phyloP scores from a whole-genome alignment of 2,113 vertebrate genomes.

The Anhinga anhinga region DNA sequence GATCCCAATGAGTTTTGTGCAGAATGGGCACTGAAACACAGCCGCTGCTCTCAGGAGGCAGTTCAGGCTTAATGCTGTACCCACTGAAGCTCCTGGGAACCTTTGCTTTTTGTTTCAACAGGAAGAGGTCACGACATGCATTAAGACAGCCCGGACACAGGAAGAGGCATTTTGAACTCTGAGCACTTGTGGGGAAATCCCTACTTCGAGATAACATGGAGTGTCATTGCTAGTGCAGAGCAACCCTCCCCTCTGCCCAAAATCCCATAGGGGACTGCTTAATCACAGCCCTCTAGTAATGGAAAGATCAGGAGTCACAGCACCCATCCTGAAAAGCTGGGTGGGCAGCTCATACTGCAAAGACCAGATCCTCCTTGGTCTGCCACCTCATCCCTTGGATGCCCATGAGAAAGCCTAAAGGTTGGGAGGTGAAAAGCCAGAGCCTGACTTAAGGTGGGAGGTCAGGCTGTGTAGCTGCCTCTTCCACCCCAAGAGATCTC shows the following conservation, averaged over 20 bases:
- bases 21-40: neutral
- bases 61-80: neutral
- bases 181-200: neutral
- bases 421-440: neutral
- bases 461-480: rapidly evolving
- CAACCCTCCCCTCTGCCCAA: neutral
- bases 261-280: neutral
- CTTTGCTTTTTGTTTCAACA: neutral
- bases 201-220: rapidly evolving
- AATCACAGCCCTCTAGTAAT: neutral
- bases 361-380: neutral
- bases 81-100: neutral
- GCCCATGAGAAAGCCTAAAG: neutral
- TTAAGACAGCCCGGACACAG: neutral
- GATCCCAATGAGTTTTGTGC: neutral
- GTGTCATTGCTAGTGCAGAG: neutral
- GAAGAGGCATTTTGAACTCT: neutral
- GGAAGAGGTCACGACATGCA: rapidly evolving
- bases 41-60: neutral
- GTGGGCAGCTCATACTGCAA: neutral
- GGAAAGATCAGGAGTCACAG: neutral
- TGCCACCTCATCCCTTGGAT: neutral
- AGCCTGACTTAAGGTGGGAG: neutral
- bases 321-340: neutral
- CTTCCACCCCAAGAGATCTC: neutral